These are phyloP conservation scores for Dinoponera quadriceps DNA, from an alignment of 1,140 invertebrate genomes.

Conservation along the genomic window DNA sequence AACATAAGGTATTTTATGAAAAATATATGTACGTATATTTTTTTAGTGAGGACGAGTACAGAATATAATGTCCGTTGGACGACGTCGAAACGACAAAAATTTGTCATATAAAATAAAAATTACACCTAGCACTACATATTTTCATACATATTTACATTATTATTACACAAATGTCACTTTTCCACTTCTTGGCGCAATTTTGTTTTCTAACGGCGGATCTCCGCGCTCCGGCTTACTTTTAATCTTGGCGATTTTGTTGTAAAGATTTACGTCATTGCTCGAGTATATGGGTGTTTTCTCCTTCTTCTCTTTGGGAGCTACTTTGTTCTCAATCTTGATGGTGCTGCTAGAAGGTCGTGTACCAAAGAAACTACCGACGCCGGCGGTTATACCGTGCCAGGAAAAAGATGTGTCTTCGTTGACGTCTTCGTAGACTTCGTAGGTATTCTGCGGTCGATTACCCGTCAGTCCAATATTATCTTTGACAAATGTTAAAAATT, in stretches of 20 bases:
- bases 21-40: too few species aligned
- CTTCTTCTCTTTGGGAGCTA: constrained; percentile 65
- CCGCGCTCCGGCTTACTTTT: neutral
- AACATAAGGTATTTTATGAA: too few species aligned
- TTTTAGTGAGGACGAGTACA: too few species aligned
- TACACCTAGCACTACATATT: neutral
- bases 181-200: constrained; percentile 68
- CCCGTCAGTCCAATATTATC: neutral
- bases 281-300: neutral
- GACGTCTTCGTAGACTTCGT: constrained; percentile 75
- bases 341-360: constrained; percentile 8
- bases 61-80: neutral
- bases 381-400: constrained; percentile 69
- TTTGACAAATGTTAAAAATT: neutral
- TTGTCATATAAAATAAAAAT: neutral
- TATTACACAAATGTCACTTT: constrained; percentile 52
- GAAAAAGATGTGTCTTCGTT: constrained; percentile 68
- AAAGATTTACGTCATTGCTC: neutral
- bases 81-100: neutral
- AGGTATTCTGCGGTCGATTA: constrained; percentile 53
- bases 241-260: constrained; percentile 46
- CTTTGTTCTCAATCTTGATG: constrained; percentile 72
- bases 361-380: constrained; percentile 43
- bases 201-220: constrained; percentile 61
- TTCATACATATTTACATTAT: constrained; percentile 8